Evolutionary conservation across 1,140 invertebrate genomes (phyloP), one percentile per base, ranked within the genome.

Genomic region (Pinna nobilis): DNA sequence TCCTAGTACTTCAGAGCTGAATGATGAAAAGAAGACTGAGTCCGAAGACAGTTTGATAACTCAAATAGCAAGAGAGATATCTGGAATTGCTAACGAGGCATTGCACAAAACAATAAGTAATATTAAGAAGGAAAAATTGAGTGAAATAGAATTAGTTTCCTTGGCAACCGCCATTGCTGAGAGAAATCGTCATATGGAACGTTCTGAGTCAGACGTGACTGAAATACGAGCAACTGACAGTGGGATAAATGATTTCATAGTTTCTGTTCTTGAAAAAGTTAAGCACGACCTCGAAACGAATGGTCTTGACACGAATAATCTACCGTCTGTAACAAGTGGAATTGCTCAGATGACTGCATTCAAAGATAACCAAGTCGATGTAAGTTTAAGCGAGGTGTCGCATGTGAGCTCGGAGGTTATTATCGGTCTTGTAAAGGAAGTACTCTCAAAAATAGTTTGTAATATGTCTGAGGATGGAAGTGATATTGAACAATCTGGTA

Each of bases 181-280:
- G 7, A 59, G 39, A 23, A 60, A 25, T n/a, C 33, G 20, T 50
- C 44, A n/a, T 13, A 6, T 70, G 15, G 55, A 60, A 25, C 41
- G 39, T 25, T 11, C 41, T 1, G 64, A 60, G 13, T 64, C 51
- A 15, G 4, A 35, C 18, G 53, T 59, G 6, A 32, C 20, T 9
- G 25, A 32, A 3, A 1, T 49, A 15, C 28, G 41, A 1, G 53
- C 11, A 1, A 32, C 23, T 32, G 70, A 72, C 3, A 65, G 13
- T 7, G 28, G 15, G 25, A 59, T 74, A 32, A 65, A 74, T 32
- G 49, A 68, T 18, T 67, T 68, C 25, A 44, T 74, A 1, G 18
- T 74, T 7, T 18, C 33, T 5, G 57, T 66, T 50, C 57, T 74
- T 20, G 47, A 68, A 74, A 67, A 74, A 39, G 37, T 33, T 11